Evolutionary conservation across 2,888 invertebrate species (phyloP).

Genomic region (Parnassius mnemosyne): DNA sequence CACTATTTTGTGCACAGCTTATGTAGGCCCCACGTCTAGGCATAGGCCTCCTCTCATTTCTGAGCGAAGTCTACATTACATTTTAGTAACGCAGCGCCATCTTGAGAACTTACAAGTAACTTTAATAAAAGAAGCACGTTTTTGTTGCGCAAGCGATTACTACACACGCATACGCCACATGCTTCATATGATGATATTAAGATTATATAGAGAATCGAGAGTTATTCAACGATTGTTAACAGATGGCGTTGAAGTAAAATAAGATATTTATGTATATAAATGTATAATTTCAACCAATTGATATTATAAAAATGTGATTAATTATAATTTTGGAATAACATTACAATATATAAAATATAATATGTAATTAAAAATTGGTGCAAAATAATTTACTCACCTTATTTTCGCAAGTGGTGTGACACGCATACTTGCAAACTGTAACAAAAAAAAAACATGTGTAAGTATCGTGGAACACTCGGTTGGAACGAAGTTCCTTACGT

Average conservation of each 20-base stretch:
- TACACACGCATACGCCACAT: background rate
- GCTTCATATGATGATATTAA: conserved; percentile 1
- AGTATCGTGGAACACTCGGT: too few species aligned
- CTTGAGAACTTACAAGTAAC: conserved; percentile 7
- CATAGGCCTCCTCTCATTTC: too few species aligned
- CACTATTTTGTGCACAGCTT: too few species aligned
- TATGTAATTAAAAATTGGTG: background rate
- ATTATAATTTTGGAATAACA: too few species aligned
- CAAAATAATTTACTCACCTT: conserved; percentile 80
- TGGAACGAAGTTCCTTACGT: too few species aligned
- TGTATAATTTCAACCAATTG: too few species aligned
- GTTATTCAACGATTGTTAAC: conserved; percentile 1
- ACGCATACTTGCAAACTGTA: conserved; percentile 91
- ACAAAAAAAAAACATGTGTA: conserved; percentile 66
- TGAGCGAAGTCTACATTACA: too few species aligned
- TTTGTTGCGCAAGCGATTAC: conserved; percentile 20
- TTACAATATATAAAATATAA: too few species aligned
- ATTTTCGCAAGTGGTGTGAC: conserved; percentile 88
- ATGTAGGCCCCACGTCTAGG: too few species aligned
- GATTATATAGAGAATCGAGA: conserved; percentile 3
- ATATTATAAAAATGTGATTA: too few species aligned
- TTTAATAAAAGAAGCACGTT: background rate
- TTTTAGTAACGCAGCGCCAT: conserved; percentile 19
- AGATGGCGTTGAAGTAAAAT: conserved; percentile 24
- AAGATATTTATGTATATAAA: background rate